Percentiles rank a stretch among this genome's conserved stretches.
These are phyloP conservation scores for Ormyrus thymus DNA, from an alignment of 2,888 invertebrate species.

Conservation along the genomic window DNA sequence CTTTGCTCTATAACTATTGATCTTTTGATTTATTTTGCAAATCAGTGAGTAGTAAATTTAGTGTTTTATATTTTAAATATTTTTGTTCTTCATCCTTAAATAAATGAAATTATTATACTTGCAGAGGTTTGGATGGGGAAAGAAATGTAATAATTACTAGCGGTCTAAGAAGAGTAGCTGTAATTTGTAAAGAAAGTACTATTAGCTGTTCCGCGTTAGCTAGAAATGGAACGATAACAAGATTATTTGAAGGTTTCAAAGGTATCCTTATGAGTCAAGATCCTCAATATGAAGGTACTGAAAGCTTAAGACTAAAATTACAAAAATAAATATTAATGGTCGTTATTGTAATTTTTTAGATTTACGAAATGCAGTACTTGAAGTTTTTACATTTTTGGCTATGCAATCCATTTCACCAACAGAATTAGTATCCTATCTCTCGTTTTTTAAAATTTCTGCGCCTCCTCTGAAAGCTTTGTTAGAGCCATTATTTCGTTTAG, in stretches of 20 bases:
- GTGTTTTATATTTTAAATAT: slow-evolving; percentile 8
- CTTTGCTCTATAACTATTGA: slow-evolving; percentile 79
- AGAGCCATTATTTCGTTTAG: slow-evolving; percentile 75
- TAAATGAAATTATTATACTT: slow-evolving; percentile 13
- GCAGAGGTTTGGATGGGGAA: slow-evolving; percentile 67
- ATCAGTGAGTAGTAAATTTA: slow-evolving; percentile 74
- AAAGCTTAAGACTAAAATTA: not conserved
- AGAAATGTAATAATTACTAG: slow-evolving; percentile 65
- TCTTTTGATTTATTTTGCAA: slow-evolving; percentile 78
- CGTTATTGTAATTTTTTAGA: slow-evolving; percentile 73
- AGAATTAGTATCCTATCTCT: slow-evolving; percentile 79
- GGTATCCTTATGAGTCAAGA: slow-evolving; percentile 66
- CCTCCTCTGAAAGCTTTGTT: slow-evolving; percentile 79
- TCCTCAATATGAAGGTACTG: slow-evolving; percentile 67
- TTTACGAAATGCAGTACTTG: slow-evolving; percentile 81
- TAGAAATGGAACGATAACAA: slow-evolving; percentile 71
- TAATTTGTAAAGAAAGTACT: slow-evolving; percentile 73
- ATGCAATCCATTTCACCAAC: slow-evolving; percentile 76
- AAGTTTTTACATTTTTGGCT: slow-evolving; percentile 79
- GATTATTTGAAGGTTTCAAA: slow-evolving; percentile 73
- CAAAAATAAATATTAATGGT: not conserved
- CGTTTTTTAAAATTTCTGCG: slow-evolving; percentile 77
- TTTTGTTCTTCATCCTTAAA: not conserved
- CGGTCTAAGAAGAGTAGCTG: slow-evolving; percentile 71
- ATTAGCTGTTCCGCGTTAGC: slow-evolving; percentile 74